Evolutionary conservation across 2,797 vertebrate species (phyloP).

Genomic region (Mus minutoides): DNA sequence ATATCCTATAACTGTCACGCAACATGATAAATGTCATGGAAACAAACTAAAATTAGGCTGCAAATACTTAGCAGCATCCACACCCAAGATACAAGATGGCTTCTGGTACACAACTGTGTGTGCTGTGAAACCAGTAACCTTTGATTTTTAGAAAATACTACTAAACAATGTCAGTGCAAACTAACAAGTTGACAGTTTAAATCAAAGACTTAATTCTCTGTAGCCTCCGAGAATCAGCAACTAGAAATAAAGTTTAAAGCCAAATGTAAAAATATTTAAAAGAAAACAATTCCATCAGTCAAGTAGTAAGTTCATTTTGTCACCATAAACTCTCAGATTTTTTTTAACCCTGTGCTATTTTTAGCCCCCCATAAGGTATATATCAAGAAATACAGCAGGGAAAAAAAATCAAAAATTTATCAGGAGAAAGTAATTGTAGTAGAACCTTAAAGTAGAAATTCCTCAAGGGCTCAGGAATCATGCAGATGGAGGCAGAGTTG

Average conservation of each 20-base stretch:
- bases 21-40: neutral
- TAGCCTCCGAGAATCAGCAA: neutral
- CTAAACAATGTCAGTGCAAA: neutral
- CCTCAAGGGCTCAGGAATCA: neutral
- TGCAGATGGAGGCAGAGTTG: neutral
- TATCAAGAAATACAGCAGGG: neutral
- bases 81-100: neutral
- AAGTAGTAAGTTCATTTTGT: neutral
- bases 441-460: neutral
- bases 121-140: neutral
- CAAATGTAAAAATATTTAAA: neutral
- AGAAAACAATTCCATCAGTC: neutral
- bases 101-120: neutral
- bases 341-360: neutral
- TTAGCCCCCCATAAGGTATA: neutral
- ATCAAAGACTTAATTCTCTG: neutral
- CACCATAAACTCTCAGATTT: neutral
- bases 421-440: neutral
- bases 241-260: neutral
- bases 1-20: neutral
- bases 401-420: neutral
- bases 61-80: neutral
- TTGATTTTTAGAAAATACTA: constrained; percentile 28
- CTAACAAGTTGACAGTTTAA: neutral
- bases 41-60: neutral